These are phyloP conservation scores for Zaprionus nigranus DNA, from an alignment of 1,140 invertebrate species.

Conservation along the genomic window DNA sequence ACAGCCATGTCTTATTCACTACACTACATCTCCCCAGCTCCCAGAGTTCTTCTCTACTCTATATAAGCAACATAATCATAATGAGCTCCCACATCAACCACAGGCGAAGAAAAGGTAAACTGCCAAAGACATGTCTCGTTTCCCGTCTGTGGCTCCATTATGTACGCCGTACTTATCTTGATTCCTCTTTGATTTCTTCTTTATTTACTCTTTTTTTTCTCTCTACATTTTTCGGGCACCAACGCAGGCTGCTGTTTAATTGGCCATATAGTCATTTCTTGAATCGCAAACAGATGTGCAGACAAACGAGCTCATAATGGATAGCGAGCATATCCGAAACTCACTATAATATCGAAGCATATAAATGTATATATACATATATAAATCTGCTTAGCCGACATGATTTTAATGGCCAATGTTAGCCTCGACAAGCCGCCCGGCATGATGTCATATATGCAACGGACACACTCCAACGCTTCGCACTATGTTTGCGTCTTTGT, in stretches of 20 bases:
- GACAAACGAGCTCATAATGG: slow-evolving; percentile 51
- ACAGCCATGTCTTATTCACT: background rate
- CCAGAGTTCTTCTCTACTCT: background rate
- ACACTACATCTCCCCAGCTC: too few relatives aligned
- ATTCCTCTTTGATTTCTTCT: slow-evolving; percentile 10
- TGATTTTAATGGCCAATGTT: slow-evolving; percentile 37
- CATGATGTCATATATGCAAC: slow-evolving; percentile 77
- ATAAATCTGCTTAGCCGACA: slow-evolving; percentile 21
- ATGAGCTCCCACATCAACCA: slow-evolving; percentile 20
- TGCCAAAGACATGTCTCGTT: slow-evolving; percentile 2
- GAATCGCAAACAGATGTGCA: slow-evolving; percentile 65
- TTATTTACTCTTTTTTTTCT: slow-evolving; percentile 41
- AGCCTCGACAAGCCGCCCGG: slow-evolving; percentile 50
- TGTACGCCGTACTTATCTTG: background rate
- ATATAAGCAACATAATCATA: slow-evolving; percentile 6
- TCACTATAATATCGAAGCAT: slow-evolving; percentile 19
- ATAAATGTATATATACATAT: slow-evolving; percentile 12
- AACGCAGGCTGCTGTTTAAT: slow-evolving; percentile 50
- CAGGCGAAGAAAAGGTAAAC: slow-evolving; percentile 19
- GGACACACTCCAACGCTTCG: slow-evolving; percentile 70
- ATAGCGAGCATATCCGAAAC: slow-evolving; percentile 21
- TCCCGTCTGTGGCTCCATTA: slow-evolving; percentile 22
- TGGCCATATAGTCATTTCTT: slow-evolving; percentile 30
- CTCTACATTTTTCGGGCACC: slow-evolving; percentile 25
- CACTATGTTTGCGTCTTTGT: slow-evolving; percentile 61